Evolutionary conservation across 2,797 vertebrate genomes (phyloP).

Genomic region (Sarcoramphus papa): DNA sequence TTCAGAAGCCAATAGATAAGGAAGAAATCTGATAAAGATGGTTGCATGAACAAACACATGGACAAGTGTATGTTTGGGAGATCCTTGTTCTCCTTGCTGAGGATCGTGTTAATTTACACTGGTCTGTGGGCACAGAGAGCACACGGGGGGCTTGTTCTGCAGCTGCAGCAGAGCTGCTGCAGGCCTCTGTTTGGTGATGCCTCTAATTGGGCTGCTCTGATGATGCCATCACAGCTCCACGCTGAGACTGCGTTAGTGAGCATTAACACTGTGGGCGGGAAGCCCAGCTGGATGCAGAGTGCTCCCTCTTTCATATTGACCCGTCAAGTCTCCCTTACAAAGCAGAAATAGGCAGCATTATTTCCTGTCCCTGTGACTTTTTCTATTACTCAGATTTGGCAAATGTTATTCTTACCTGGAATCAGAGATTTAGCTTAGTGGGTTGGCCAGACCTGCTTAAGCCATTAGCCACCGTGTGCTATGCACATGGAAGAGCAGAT

Average conservation of each 20-base stretch:
- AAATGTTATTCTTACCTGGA: neutral
- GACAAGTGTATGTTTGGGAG: neutral
- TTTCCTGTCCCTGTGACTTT: neutral
- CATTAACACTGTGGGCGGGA: fast-evolving
- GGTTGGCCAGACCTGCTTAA: neutral
- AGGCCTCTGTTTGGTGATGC: neutral
- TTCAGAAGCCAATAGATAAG: neutral
- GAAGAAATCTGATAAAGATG: neutral
- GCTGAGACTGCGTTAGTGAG: neutral
- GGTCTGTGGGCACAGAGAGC: neutral
- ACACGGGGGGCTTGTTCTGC: neutral
- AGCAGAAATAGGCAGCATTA: neutral
- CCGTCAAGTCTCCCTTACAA: neutral
- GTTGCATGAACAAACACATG: neutral
- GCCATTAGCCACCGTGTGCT: neutral
- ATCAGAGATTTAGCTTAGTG: neutral
- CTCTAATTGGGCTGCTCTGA: neutral
- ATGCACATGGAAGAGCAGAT: neutral
- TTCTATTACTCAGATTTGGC: neutral
- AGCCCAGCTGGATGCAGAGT: neutral
- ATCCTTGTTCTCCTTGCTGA: neutral
- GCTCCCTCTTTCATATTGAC: fast-evolving
- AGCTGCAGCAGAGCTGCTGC: neutral
- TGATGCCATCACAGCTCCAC: neutral
- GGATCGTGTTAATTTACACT: neutral